These are phyloP conservation scores for Achroia grisella DNA, from an alignment of 1,140 invertebrate species.

Conservation along the genomic window DNA sequence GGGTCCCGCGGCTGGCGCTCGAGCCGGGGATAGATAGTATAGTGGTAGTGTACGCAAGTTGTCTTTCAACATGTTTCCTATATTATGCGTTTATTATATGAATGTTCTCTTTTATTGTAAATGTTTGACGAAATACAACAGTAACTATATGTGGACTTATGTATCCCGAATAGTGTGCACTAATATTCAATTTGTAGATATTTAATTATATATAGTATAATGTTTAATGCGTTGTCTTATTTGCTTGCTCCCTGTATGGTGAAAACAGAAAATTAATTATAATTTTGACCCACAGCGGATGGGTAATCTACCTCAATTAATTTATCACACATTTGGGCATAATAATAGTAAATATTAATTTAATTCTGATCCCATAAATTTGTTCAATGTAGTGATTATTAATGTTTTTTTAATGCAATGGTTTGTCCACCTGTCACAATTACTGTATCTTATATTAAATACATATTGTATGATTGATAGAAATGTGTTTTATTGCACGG, in stretches of 20 bases:
- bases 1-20: neutral
- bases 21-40: slow-evolving; percentile 10
- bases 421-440: slow-evolving; percentile 71
- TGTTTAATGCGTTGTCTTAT: slow-evolving; percentile 64
- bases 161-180: slow-evolving; percentile 61
- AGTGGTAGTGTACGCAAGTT: slow-evolving; percentile 47
- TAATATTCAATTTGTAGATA: slow-evolving; percentile 70
- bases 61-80: slow-evolving; percentile 65
- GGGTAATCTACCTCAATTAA: slow-evolving; percentile 70
- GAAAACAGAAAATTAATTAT: slow-evolving; percentile 59
- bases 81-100: slow-evolving; percentile 69
- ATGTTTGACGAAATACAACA: slow-evolving; percentile 58
- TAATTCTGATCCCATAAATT: slow-evolving; percentile 50
- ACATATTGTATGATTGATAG: slow-evolving; percentile 72
- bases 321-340: slow-evolving; percentile 71
- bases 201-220: slow-evolving; percentile 73
- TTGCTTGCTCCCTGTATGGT: slow-evolving; percentile 52
- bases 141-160: slow-evolving; percentile 37
- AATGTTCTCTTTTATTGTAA: slow-evolving; percentile 71
- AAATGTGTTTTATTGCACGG: slow-evolving; percentile 44
- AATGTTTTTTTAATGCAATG: slow-evolving; percentile 54
- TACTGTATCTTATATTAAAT: slow-evolving; percentile 73
- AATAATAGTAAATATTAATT: slow-evolving; percentile 62
- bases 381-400: slow-evolving; percentile 60
- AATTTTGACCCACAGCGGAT: slow-evolving; percentile 49